These are phyloP conservation scores for Epinotia bilunana DNA, from an alignment of 2,888 invertebrate genomes.

Conservation along the genomic window DNA sequence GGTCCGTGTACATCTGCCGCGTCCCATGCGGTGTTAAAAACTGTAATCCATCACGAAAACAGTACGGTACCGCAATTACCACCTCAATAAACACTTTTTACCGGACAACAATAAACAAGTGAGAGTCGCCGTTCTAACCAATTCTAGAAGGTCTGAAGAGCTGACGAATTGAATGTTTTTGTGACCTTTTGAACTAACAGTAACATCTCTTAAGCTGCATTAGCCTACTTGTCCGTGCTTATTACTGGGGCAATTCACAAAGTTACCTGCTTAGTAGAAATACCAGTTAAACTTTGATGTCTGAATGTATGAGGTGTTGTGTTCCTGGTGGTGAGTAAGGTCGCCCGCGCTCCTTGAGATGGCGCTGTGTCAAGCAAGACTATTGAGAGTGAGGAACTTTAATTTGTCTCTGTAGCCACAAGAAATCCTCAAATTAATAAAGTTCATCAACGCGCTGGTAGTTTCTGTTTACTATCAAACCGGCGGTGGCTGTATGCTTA, in stretches of 20 bases:
- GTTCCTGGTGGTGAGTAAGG: neutral
- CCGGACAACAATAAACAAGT: constrained; percentile 14
- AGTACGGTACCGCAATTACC: constrained; percentile 28
- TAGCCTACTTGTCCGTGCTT: constrained; percentile 13
- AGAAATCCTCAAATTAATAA: too few species aligned
- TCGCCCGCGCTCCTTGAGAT: too few species aligned
- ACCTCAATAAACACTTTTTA: constrained; percentile 18
- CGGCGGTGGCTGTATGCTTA: too few species aligned
- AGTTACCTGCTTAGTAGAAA: neutral
- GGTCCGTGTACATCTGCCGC: neutral
- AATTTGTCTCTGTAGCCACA: too few species aligned
- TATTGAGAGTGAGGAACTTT: too few species aligned
- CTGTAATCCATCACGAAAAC: constrained; percentile 19
- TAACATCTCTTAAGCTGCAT: constrained; percentile 1
- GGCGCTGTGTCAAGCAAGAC: too few species aligned
- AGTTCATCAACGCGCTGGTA: too few species aligned
- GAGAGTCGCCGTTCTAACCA: neutral
- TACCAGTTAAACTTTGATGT: neutral
- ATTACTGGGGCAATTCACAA: constrained; percentile 6
- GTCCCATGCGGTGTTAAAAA: constrained; percentile 22
- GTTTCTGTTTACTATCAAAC: too few species aligned
- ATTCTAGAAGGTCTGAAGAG: neutral
- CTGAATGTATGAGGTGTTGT: neutral
- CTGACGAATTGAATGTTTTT: neutral
- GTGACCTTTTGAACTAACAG: neutral